phyloP scores from a whole-genome alignment of 1,140 invertebrate species.

The Drosophila micromelanica region DNA sequence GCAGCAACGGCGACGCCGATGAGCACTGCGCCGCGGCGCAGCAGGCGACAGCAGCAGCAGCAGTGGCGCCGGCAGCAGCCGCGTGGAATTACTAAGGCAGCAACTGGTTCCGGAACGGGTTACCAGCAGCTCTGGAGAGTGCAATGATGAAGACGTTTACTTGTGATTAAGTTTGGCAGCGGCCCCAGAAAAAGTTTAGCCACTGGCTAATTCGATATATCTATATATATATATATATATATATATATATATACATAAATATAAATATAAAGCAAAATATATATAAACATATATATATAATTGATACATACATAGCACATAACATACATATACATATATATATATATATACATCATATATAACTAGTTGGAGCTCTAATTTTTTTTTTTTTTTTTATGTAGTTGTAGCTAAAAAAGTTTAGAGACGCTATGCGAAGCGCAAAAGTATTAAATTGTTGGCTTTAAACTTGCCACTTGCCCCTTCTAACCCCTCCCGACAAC shows the following conservation, averaged over 20 bases:
- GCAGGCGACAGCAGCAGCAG: slow-evolving; percentile 9
- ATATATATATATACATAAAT: too few relatives aligned
- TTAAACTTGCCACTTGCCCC: slow-evolving; percentile 34
- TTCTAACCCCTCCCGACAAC: neutral
- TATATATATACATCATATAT: slow-evolving; percentile 16
- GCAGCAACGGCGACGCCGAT: slow-evolving; percentile 57
- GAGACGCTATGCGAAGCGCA: slow-evolving; percentile 73
- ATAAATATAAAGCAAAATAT: slow-evolving; percentile 32
- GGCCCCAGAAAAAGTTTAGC: slow-evolving; percentile 35
- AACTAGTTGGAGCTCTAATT: slow-evolving; percentile 12
- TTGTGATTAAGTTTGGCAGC: slow-evolving; percentile 76
- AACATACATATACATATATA: slow-evolving; percentile 22
- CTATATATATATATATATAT: slow-evolving; percentile 36
- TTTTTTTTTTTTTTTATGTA: slow-evolving; percentile 42
- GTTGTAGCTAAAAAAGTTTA: slow-evolving; percentile 75
- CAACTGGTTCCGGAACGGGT: neutral
- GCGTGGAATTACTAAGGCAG: slow-evolving; percentile 69
- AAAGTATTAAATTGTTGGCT: slow-evolving; percentile 73
- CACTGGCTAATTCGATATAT: slow-evolving; percentile 21
- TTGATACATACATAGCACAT: slow-evolving; percentile 26
- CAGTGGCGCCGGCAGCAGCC: slow-evolving; percentile 25
- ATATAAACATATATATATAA: slow-evolving; percentile 31
- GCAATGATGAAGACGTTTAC: slow-evolving; percentile 74
- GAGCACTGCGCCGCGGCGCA: slow-evolving; percentile 30
- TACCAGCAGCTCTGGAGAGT: slow-evolving; percentile 34